Evolutionary conservation across 2,797 vertebrate genomes (phyloP), one percentile per base, ranked within the genome.

Genomic region (Rhynchonycteris naso): DNA sequence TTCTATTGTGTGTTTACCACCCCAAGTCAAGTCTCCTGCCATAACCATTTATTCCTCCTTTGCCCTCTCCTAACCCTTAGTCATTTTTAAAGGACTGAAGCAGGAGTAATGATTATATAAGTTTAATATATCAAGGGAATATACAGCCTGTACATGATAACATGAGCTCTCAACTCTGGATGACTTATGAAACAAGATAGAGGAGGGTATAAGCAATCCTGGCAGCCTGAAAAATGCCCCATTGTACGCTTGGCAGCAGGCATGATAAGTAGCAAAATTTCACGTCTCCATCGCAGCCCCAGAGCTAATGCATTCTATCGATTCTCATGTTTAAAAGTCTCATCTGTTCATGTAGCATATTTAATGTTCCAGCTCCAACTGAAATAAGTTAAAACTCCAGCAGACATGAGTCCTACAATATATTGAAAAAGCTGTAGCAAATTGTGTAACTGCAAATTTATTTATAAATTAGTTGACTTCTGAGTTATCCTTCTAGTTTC

Each of bases 271-370:
- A 28, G 59, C 52, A 76, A 24, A 15, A 11, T 0, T 0, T 52
- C n/a, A 7, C 0, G 0, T 35, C 81, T 63, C n/a, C 52, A 22
- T 82, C 15, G 0, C 4, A 1, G 28, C 93, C 84, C 82, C 86
- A 91, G 54, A 90, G 84, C 79, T 92, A 94, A 95, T 76, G 76
- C 13, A 54, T 75, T 0, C 52, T 75, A 86, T 54, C 93, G 24
- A 93, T 83, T 90, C 97, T 95, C 87, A 74, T 88, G 78, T 72
- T 94, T 84, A 74, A 85, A 92, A 95, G 63, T 65, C 85, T 95
- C 85, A 79, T 93, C 92, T 91, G 66, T 79, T 90, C 79, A 85
- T 61, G 26, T 38, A 87, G 78, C 26, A n/a, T 94, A 91, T 78
- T 96, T 85, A 85, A 83, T 85, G 82, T 94, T 94, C 54, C 1